Evolutionary conservation across 1,140 invertebrate species (phyloP), one percentile per base, ranked within the genome.

Genomic region (Zaprionus camerounensis): DNA sequence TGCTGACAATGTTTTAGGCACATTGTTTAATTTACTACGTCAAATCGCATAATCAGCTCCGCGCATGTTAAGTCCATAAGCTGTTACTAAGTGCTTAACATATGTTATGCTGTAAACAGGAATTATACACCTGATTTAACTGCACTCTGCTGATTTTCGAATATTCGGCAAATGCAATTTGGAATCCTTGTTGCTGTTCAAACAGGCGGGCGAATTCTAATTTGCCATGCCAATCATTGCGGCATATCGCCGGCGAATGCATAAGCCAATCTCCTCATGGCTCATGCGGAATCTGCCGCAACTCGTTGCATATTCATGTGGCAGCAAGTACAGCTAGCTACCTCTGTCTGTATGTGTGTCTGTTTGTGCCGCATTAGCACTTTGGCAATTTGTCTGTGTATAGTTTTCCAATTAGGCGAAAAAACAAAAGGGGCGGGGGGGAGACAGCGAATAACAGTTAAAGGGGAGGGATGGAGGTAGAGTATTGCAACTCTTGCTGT

Each of bases 361-460:
- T 62, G 38, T 63, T 72, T 51, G 20, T 69, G 79, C 55, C 55
- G 59, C 24, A 78, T 67, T 55, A 71, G 78, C 72, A 71, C 34
- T 70, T 34, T 58, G 57, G 59, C 73, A 63, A 71, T 76, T 65
- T 68, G 66, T 49, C 78, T 81, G 67, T 64, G 70, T 75, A 81
- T 88, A 87, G 84, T 81, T 88, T 88, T 83, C 80, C 83, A 85
- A 81, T 87, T 87, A 88, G 57, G 70, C 61, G 51, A 72, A 70
- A 82, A 74, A 86, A 74, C 46, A 71, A 51, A 22, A 22, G 1
- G 1, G 20, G n/a, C 17, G 44, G 57, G 28, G 11, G 62, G 41
- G 7, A 17, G 6, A 53, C 15, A 57, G 41, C 53, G n/a, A 46
- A 17, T 34, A 34, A 34, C 31, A 34, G 31, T 34, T 71, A 34